These are phyloP conservation scores for Dynastes maya DNA, from an alignment of 2,888 invertebrate species.

Conservation along the genomic window DNA sequence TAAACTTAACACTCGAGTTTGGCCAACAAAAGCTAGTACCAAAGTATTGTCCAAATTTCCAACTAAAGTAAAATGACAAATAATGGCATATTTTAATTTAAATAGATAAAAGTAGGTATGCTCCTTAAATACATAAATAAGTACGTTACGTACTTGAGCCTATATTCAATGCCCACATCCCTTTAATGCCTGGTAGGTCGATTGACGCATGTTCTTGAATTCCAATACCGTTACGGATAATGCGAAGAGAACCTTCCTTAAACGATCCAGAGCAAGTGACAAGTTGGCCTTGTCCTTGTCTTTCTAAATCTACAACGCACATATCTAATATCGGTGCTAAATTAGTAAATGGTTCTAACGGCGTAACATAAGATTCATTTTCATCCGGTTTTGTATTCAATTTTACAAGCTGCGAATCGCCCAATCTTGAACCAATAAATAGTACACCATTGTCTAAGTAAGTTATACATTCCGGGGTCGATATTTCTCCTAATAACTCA, in stretches of 20 bases:
- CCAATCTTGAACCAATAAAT: conserved; percentile 95
- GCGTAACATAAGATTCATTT: conserved; percentile 89
- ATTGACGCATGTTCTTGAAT: conserved; percentile 98
- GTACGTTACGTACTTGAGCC: conserved; percentile 71
- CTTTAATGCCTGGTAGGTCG: conserved; percentile 97
- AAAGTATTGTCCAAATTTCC: conserved; percentile 85
- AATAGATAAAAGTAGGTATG: background rate
- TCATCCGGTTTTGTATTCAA: conserved; percentile 90
- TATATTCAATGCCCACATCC: conserved; percentile 96
- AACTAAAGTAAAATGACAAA: conserved; percentile 47
- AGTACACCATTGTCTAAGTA: conserved; percentile 99
- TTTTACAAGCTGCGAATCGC: conserved; percentile 96
- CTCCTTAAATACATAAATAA: too few species aligned
- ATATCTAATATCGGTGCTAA: conserved; percentile 98
- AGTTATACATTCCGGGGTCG: conserved; percentile 97
- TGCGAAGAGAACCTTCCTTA: conserved; percentile 97
- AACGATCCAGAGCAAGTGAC: conserved; percentile 98
- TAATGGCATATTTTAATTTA: background rate
- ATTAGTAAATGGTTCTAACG: conserved; percentile 97
- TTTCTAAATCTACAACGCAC: conserved; percentile 96
- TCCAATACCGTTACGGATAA: conserved; percentile 98
- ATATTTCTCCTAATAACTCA: conserved; percentile 91
- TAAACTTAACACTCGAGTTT: conserved; percentile 91
- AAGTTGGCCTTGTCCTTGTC: conserved; percentile 97
- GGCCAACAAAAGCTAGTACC: conserved; percentile 96